A percentile compares a stretch with the other conserved stretches of the same genome.
Evolutionary conservation across 2,113 vertebrate genomes (phyloP).

Genomic region (Aegotheles bennettii): DNA sequence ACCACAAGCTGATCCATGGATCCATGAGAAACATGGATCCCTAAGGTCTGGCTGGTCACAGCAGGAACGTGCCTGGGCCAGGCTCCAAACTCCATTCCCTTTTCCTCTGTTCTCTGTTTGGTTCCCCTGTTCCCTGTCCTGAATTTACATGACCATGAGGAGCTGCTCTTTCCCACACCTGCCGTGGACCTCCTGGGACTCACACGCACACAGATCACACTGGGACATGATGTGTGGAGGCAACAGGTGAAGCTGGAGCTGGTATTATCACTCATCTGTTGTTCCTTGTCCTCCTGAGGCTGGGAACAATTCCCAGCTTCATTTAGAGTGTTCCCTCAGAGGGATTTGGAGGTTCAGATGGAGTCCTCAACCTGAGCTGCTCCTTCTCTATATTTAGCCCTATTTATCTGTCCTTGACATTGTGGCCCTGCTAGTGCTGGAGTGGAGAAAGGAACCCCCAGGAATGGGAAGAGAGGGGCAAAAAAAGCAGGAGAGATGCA

Average conservation of each 20-base stretch:
- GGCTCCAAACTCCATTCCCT: not conserved
- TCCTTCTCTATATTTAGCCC: conserved; percentile 67
- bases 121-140: not conserved
- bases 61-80: not conserved
- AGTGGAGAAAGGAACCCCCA: not conserved
- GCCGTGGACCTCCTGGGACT: not conserved
- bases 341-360: conserved; percentile 40
- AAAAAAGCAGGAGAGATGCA: not conserved
- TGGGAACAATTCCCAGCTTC: conserved; percentile 44
- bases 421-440: not conserved
- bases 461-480: not conserved
- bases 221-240: not conserved
- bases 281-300: conserved; percentile 15
- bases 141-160: not conserved
- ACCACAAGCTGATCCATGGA: not conserved
- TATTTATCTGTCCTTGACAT: conserved; percentile 14
- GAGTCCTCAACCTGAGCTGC: conserved; percentile 30
- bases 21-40: not conserved
- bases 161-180: not conserved
- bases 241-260: not conserved
- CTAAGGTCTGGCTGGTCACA: not conserved
- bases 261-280: not conserved
- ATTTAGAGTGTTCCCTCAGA: conserved; percentile 24
- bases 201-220: not conserved
- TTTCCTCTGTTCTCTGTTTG: not conserved